phyloP scores from a whole-genome alignment of 2,888 invertebrate genomes.

The Uropetala carovei region DNA sequence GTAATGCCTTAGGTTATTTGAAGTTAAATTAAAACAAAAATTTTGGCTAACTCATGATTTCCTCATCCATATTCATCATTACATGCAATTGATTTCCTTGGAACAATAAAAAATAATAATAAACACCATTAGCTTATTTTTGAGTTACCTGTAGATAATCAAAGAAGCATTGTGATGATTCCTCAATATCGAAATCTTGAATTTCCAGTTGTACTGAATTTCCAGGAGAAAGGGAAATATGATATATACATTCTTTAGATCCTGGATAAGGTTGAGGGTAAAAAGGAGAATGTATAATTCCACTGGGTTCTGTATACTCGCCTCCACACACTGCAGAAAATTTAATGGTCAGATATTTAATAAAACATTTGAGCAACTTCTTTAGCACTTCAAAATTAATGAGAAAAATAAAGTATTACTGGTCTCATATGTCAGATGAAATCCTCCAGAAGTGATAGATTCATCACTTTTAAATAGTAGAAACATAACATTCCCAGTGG shows the following conservation, averaged over 20 bases:
- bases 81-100: no score
- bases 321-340: conserved; percentile 80
- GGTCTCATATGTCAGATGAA: conserved; percentile 80
- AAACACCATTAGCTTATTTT: no score
- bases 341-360: conserved; percentile 67
- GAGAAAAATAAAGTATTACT: conserved; percentile 73
- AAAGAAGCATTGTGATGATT: conserved; percentile 75
- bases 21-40: no score
- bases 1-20: no score
- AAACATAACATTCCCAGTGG: conserved; percentile 79
- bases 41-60: no score
- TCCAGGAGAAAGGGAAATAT: conserved; percentile 81
- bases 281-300: conserved; percentile 83
- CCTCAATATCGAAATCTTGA: conserved; percentile 82
- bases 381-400: background rate
- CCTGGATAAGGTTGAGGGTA: conserved; percentile 84
- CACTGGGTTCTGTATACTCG: conserved; percentile 78
- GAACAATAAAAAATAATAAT: no score
- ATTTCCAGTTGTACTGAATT: conserved; percentile 82
- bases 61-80: no score
- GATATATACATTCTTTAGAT: conserved; percentile 81
- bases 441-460: conserved; percentile 77
- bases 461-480: conserved; percentile 81
- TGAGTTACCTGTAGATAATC: conserved; percentile 77
- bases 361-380: conserved; percentile 16